Percentiles rank a stretch among this genome's conserved stretches.
Conservation (phyloP, 1,140 invertebrate genomes). For the Listronotus oregonensis region DNA sequence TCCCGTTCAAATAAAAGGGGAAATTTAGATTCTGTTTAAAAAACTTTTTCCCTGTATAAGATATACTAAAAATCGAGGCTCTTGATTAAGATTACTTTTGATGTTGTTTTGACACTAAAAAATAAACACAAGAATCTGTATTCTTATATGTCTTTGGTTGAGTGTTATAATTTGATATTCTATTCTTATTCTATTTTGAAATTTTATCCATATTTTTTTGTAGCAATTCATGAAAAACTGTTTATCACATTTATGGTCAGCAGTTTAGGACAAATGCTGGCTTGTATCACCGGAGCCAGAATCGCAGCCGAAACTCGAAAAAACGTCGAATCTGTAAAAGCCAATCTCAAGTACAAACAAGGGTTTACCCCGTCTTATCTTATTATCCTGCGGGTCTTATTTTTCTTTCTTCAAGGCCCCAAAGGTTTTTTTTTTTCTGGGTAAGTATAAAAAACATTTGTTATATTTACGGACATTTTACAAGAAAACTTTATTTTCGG, state of each 20-base stretch:
- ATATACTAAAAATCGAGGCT: too few relatives aligned
- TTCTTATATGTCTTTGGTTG: too few relatives aligned
- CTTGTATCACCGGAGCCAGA: conserved; percentile 61
- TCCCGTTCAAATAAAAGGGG: too few relatives aligned
- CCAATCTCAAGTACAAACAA: conserved; percentile 69
- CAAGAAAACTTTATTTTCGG: too few relatives aligned
- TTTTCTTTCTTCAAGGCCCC: conserved; percentile 88
- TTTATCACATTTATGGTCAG: conserved; percentile 91
- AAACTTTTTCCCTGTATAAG: too few relatives aligned
- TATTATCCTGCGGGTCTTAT: conserved; percentile 79
- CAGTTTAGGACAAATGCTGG: conserved; percentile 84
- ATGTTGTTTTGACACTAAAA: too few relatives aligned
- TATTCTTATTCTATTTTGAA: too few relatives aligned
- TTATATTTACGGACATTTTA: too few relatives aligned
- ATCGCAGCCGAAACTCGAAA: conserved; percentile 50
- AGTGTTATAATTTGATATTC: too few relatives aligned
- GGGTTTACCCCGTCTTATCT: conserved; percentile 78
- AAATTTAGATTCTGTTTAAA: too few relatives aligned
- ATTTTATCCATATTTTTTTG: conserved; percentile 43
- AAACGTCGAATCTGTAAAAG: conserved; percentile 42
- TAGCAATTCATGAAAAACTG: conserved; percentile 89
- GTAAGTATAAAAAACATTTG: conserved; percentile 61
- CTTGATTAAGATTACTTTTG: too few relatives aligned
- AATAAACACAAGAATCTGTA: too few relatives aligned
- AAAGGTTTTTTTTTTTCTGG: conserved; percentile 85